These are phyloP conservation scores for Paramormyrops kingsleyae DNA, from an alignment of 2,113 vertebrate species.

Conservation along the genomic window DNA sequence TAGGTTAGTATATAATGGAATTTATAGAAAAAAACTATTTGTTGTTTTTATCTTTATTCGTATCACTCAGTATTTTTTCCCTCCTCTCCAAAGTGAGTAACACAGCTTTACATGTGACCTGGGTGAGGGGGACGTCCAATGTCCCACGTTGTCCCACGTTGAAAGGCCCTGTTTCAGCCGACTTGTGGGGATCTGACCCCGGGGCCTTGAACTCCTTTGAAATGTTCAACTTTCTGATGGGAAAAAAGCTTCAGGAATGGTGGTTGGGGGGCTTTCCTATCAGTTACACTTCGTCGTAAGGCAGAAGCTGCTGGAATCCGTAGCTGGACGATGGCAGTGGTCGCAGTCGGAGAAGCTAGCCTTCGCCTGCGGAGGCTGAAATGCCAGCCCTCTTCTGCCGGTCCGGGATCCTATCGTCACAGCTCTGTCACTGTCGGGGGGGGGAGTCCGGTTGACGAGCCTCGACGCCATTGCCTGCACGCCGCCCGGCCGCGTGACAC, in stretches of 20 bases:
- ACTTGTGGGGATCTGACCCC: not conserved
- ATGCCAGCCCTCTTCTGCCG: not conserved
- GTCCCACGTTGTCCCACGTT: too few relatives aligned
- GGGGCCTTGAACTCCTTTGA: not conserved
- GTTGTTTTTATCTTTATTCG: not conserved
- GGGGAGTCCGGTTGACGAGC: not conserved
- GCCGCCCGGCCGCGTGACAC: not conserved
- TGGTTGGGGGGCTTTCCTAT: not conserved
- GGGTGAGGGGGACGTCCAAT: not conserved
- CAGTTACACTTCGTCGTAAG: not conserved
- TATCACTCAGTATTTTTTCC: not conserved
- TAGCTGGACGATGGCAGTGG: not conserved
- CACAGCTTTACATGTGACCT: not conserved
- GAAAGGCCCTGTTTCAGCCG: too few relatives aligned
- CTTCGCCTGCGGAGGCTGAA: not conserved
- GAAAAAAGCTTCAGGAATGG: not conserved
- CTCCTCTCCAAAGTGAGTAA: not conserved
- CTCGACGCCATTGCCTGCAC: not conserved
- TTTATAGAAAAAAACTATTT: not conserved
- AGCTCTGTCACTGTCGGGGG: not conserved
- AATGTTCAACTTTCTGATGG: not conserved
- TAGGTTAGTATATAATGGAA: not conserved
- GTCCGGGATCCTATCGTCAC: not conserved
- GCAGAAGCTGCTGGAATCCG: not conserved
- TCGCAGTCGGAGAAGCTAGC: not conserved